Evolutionary conservation across 2,888 invertebrate genomes (phyloP), one percentile per base, ranked within the genome.

Genomic region (Peribatodes rhomboidaria): DNA sequence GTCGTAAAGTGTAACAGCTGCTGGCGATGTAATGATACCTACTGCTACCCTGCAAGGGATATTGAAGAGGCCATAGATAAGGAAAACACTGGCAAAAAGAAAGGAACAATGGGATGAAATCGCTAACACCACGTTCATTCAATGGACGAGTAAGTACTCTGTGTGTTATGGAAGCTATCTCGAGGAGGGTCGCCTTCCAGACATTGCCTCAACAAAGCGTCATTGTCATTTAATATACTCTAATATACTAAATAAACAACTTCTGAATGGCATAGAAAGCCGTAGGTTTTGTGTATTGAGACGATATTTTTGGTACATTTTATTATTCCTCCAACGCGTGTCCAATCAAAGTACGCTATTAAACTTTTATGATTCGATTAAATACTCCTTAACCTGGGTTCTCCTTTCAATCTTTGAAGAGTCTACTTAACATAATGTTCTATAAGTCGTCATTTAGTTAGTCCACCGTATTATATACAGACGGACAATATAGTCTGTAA

Each of bases 1-100:
- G 75, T 76, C 84, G 84, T 88, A 88, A 91, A 89, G 73, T 82
- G 91, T 90, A 90, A 90, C 92, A 90, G 89, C 90, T 90, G 89
- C 84, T 84, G 84, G 84, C 79, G 75, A 81, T 82, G 83, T 87
- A 88, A 89, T 86, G 86, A 86, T 88, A 83, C 80, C 68, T 70
- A 82, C 81, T 33, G 37, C 22, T n/a, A 46, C 37, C 31, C 46
- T 22, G 33, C 56, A 44, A 65, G 49, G 81, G 82, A 84, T 82
- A 86, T 88, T 85, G 81, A 86, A 84, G 76, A 82, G 79, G 79
- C 76, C 69, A 72, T 74, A 77, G 78, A 76, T 80, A 81, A 82
- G 81, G 84, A 83, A 81, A 85, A 82, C 75, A 77, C 77, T 74
- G 75, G 69, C 75, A 77, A 77, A 81, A 80, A 72, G 70, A 73